Conservation (phyloP, 1,140 invertebrate species). For the Dufourea novaeangliae region DNA sequence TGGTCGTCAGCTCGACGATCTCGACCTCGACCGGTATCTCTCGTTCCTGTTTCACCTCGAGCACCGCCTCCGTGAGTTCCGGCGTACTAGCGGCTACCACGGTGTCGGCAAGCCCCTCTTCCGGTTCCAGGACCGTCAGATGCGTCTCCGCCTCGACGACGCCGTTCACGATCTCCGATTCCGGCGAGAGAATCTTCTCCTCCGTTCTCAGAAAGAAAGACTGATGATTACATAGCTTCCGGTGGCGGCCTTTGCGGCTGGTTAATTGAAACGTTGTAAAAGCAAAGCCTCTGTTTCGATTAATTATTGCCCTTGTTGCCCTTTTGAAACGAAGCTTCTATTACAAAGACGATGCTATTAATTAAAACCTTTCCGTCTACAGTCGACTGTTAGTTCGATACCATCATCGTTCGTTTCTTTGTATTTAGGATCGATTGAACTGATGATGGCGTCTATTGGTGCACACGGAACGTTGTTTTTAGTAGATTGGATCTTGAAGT, state of each 20-base stretch:
- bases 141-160: slow-evolving; percentile 61
- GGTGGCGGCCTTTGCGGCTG: not conserved
- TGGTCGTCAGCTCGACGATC: slow-evolving; percentile 76
- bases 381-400: no score
- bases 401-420: no score
- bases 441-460: no score
- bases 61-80: slow-evolving; percentile 46
- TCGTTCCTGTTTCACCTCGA: slow-evolving; percentile 41
- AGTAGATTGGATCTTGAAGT: no score
- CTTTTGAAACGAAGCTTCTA: not conserved
- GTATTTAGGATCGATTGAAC: no score
- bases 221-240: not conserved
- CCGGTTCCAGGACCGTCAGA: slow-evolving; percentile 55
- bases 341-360: not conserved
- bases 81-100: slow-evolving; percentile 35
- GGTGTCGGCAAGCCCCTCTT: slow-evolving; percentile 48
- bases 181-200: slow-evolving; percentile 53
- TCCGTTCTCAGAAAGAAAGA: slow-evolving; percentile 65
- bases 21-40: slow-evolving; percentile 73
- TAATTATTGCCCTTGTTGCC: not conserved
- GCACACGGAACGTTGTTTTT: no score
- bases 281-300: not conserved
- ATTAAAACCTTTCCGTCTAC: no score
- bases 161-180: slow-evolving; percentile 56
- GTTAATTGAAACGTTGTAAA: not conserved